phyloP scores from a whole-genome alignment of 1,140 invertebrate genomes.

The Hestina assimilis region DNA sequence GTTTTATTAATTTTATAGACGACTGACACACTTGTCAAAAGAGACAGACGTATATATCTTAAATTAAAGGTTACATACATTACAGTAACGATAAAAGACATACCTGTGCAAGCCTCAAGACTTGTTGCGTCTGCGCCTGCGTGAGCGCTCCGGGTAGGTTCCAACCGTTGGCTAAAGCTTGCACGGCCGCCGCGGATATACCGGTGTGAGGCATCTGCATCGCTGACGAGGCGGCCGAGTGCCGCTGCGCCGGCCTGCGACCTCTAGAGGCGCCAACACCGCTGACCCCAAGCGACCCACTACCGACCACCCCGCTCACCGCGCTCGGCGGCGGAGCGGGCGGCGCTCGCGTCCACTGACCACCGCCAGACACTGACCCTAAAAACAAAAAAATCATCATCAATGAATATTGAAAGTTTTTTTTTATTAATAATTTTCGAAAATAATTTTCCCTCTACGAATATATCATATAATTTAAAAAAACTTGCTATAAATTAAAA shows the following conservation, averaged over 20 bases:
- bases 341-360: constrained; percentile 73
- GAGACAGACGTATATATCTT: no score
- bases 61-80: not conserved
- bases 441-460: no score
- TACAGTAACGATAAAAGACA: not conserved
- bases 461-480: no score
- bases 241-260: constrained; percentile 45
- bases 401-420: no score
- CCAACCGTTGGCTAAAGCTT: constrained; percentile 70
- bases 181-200: constrained; percentile 62
- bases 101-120: constrained; percentile 70
- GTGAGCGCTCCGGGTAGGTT: constrained; percentile 57
- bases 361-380: constrained; percentile 61
- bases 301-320: constrained; percentile 36
- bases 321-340: constrained; percentile 66
- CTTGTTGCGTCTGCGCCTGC: constrained; percentile 70
- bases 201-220: constrained; percentile 65
- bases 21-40: no score
- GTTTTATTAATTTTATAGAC: no score
- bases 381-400: no score
- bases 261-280: constrained; percentile 40
- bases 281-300: constrained; percentile 28
- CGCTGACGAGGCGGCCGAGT: constrained; percentile 48
- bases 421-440: no score
- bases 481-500: constrained; percentile 3